These are phyloP conservation scores for Tapirus terrestris DNA, from an alignment of 2,113 vertebrate species.

Conservation along the genomic window DNA sequence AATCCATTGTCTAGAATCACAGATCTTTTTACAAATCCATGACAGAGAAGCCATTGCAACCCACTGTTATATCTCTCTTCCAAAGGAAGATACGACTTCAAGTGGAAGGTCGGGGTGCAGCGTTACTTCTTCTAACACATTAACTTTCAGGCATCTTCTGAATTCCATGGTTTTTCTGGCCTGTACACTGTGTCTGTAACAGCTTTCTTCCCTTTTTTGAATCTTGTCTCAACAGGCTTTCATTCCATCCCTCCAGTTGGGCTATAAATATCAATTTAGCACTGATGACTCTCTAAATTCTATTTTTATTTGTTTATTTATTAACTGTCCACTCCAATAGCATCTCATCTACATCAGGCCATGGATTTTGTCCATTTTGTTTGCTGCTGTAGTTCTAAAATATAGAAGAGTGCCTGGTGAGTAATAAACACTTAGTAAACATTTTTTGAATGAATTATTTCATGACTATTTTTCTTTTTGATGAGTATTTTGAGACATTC, in stretches of 20 bases:
- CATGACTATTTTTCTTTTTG: not conserved
- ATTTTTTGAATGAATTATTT: not conserved
- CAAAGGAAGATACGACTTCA: not conserved
- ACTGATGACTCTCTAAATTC: not conserved
- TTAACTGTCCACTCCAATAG: not conserved
- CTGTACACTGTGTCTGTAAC: not conserved
- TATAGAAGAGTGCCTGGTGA: not conserved
- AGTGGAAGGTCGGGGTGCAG: not conserved
- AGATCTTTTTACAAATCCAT: not conserved
- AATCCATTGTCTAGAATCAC: not conserved
- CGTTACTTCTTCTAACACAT: not conserved
- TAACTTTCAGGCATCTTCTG: not conserved
- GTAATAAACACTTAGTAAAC: not conserved
- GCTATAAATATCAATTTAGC: not conserved
- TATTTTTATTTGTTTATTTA: constrained; percentile 31
- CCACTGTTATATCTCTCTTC: not conserved
- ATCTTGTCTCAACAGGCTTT: not conserved
- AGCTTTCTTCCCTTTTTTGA: not conserved
- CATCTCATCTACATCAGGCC: not conserved
- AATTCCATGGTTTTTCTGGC: not conserved
- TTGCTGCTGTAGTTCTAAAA: not conserved
- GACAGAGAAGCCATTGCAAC: not conserved
- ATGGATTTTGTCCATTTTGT: not conserved
- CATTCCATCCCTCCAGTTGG: not conserved
- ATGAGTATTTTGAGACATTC: not conserved